Percentiles rank a stretch among this genome's conserved stretches.
Conservation (phyloP, 1,140 invertebrate genomes). For the Nephila pilipes region DNA sequence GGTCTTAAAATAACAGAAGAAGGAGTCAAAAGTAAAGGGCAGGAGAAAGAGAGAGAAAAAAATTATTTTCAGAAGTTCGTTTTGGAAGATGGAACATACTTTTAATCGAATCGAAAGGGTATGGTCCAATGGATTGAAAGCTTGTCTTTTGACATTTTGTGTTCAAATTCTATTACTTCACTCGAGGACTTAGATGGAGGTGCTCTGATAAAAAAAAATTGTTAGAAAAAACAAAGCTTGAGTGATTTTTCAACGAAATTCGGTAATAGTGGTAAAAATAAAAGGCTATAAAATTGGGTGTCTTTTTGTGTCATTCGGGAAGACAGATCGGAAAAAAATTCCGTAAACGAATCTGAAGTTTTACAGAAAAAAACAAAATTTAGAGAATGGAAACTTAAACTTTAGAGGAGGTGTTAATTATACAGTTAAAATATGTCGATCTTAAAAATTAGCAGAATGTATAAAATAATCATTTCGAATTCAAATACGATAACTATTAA, state of each 20-base stretch:
- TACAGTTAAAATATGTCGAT: no score
- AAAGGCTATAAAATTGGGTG: no score
- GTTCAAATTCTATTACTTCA: slow-evolving; percentile 36
- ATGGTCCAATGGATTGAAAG: slow-evolving; percentile 11
- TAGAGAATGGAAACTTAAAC: no score
- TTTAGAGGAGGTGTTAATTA: no score
- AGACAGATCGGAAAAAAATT: no score
- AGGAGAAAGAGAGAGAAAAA: background rate
- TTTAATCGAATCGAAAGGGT: slow-evolving; percentile 38
- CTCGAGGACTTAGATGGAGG: background rate
- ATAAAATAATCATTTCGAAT: no score
- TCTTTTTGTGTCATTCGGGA: no score
- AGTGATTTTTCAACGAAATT: background rate
- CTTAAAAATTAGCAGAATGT: no score
- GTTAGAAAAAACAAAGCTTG: background rate
- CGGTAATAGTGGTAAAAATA: no score
- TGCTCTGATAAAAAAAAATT: background rate
- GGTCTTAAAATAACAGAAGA: slow-evolving; percentile 46
- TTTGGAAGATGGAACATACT: background rate
- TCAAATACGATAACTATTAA: no score
- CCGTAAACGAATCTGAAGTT: no score
- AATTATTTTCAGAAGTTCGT: background rate
- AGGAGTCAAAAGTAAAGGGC: slow-evolving; percentile 2
- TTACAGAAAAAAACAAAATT: no score
- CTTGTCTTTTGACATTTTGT: slow-evolving; percentile 44